These are phyloP conservation scores for Microtus pennsylvanicus DNA, from an alignment of 2,113 vertebrate species.

Conservation along the genomic window DNA sequence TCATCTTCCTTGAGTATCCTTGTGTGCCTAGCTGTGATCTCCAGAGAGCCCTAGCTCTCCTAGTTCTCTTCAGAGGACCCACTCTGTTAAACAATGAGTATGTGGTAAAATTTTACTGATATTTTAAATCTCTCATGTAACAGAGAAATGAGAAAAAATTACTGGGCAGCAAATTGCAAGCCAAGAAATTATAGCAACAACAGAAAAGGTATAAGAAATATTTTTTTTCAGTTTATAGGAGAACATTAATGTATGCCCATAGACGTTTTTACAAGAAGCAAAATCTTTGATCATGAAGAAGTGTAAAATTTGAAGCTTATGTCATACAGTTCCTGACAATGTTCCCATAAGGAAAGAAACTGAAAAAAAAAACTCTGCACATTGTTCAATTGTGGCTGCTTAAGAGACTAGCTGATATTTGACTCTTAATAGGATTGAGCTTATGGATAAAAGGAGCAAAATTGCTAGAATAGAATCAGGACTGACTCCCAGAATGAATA, in stretches of 20 bases:
- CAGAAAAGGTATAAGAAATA: not conserved
- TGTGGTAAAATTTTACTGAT: slow-evolving; percentile 29
- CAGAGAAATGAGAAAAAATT: slow-evolving; percentile 8
- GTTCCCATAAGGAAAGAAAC: not conserved
- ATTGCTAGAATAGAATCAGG: not conserved
- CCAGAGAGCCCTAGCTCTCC: not conserved
- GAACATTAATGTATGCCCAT: not conserved
- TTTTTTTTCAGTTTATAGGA: not conserved
- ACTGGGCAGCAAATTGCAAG: not conserved
- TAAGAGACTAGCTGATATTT: not conserved
- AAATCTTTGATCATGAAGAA: not conserved
- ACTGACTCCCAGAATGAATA: slow-evolving; percentile 4
- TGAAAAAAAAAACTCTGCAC: not conserved
- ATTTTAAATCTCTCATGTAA: slow-evolving; percentile 41
- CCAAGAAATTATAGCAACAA: not conserved
- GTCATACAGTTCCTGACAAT: not conserved
- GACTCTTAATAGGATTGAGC: not conserved
- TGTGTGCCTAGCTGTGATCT: not conserved
- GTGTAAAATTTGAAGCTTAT: slow-evolving; percentile 19
- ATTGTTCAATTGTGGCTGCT: not conserved
- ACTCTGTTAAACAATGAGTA: not conserved
- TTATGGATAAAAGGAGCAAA: not conserved
- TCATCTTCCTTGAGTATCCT: not conserved
- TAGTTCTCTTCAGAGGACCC: not conserved
- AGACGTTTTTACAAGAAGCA: slow-evolving; percentile 16